Base-by-base conservation (phyloP, 1,140 invertebrate species). In the Mamestra configurata region DNA sequence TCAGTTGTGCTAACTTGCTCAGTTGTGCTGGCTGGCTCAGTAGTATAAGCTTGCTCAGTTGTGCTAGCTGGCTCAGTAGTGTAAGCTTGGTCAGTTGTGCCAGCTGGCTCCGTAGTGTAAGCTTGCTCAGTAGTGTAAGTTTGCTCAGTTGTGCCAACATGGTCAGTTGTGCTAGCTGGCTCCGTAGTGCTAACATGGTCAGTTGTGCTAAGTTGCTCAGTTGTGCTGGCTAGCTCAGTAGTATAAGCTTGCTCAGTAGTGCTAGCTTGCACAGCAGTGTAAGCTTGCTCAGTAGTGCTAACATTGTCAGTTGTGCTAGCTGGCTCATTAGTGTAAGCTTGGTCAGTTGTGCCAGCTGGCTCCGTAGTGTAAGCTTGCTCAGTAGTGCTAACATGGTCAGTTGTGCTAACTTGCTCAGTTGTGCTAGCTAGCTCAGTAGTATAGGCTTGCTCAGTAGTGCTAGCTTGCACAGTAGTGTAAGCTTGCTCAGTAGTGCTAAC, bases 361-460 rank as follows among this genome's bases (percentile, higher is more conserved):
- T 2, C 35, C 5, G 72, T 71, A 20, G 66, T 81, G 0, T 53
- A 70, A 40, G 59, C 1, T 59, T 31, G 1, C 20, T 71, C 37
- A 0, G 77, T 70, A 15, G 78, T 77, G 6, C 7, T 66, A n/a
- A n/a, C n/a, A 79, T 13, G 76, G 18, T 55, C 6, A 59, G n/a
- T n/a, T n/a, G n/a, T n/a, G n/a, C 22, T 24, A 22, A 22, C 7
- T 72, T 51, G 15, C 7, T 73, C 51, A 13, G 27, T 57, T 2
- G 27, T 57, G 7, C n/a, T 37, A 43, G 10, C 40, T 73, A n/a
- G 0, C 57, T 57, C 71, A 4, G 51, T 37, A 15, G 53, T 40
- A 4, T 51, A 20, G 13, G 1, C 10, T 51, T 53, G 11, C 13
- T 72, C n/a, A 18, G 61, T 66, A n/a, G 59, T 6, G 4, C 24